Evolutionary conservation across 2,797 vertebrate genomes (phyloP).

Genomic region (Etheostoma nigrum): DNA sequence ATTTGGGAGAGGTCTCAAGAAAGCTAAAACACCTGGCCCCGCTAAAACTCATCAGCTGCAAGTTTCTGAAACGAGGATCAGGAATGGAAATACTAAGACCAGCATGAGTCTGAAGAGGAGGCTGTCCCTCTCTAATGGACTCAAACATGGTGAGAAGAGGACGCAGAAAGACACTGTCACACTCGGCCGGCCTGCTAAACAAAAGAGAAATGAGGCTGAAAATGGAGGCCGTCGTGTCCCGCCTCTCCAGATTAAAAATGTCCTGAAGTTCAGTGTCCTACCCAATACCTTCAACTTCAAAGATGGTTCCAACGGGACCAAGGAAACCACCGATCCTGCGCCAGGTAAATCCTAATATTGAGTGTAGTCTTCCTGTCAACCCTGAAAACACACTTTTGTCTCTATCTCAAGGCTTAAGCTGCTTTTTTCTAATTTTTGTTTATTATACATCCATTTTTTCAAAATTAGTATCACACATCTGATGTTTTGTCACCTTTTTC

Average conservation of each 20-base stretch:
- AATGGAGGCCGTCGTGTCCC: neutral
- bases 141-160: neutral
- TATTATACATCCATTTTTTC: too few species aligned
- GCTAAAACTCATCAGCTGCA: neutral
- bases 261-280: slow-evolving; percentile 73
- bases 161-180: rapidly evolving
- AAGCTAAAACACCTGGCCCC: neutral
- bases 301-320: slow-evolving; percentile 6
- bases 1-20: neutral
- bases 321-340: neutral
- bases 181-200: neutral
- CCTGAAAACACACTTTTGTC: too few species aligned
- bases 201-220: slow-evolving; percentile 1
- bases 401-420: too few species aligned
- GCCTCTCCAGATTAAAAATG: neutral
- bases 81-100: neutral
- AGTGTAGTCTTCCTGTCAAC: too few species aligned
- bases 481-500: too few species aligned
- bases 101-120: neutral
- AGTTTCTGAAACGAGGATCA: slow-evolving; percentile 1
- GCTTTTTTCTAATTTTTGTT: too few species aligned
- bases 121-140: neutral
- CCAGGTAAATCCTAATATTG: slow-evolving; percentile 49
- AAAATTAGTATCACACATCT: too few species aligned
- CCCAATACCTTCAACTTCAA: slow-evolving; percentile 73